A percentile compares a stretch with the other conserved stretches of the same genome.
Conservation (phyloP, 1,140 invertebrate genomes). For the Tetramorium simillimum region DNA sequence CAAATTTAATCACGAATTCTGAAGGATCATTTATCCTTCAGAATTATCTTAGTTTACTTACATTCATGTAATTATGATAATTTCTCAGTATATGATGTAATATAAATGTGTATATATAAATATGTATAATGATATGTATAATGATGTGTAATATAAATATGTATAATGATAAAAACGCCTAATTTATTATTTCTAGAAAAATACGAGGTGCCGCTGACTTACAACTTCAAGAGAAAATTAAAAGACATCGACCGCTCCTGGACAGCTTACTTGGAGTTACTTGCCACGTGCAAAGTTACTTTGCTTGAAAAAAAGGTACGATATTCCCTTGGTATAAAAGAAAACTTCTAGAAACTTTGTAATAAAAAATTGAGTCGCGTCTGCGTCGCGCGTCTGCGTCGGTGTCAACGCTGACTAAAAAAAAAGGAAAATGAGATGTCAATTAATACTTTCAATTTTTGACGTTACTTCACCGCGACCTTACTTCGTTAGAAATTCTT, state of each 20-base stretch:
- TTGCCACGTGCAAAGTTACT: constrained; percentile 89
- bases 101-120: too few species aligned
- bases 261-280: constrained; percentile 88
- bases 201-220: constrained; percentile 87
- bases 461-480: not conserved
- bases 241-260: constrained; percentile 88
- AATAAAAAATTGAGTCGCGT: constrained; percentile 33
- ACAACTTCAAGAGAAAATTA: constrained; percentile 87
- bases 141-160: too few species aligned
- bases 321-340: constrained; percentile 19
- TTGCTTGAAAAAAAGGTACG: constrained; percentile 89
- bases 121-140: too few species aligned
- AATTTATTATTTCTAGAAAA: constrained; percentile 85
- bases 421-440: constrained; percentile 30
- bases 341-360: constrained; percentile 26
- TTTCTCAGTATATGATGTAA: not conserved
- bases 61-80: not conserved
- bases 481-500: not conserved
- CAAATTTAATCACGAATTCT: not conserved
- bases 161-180: not conserved
- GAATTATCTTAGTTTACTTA: not conserved
- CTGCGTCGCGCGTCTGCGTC: not conserved
- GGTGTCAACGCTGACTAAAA: not conserved
- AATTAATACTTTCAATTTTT: constrained; percentile 44
- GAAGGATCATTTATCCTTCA: not conserved